phyloP scores from a whole-genome alignment of 2,797 vertebrate species.

The Gymnocypris eckloni region DNA sequence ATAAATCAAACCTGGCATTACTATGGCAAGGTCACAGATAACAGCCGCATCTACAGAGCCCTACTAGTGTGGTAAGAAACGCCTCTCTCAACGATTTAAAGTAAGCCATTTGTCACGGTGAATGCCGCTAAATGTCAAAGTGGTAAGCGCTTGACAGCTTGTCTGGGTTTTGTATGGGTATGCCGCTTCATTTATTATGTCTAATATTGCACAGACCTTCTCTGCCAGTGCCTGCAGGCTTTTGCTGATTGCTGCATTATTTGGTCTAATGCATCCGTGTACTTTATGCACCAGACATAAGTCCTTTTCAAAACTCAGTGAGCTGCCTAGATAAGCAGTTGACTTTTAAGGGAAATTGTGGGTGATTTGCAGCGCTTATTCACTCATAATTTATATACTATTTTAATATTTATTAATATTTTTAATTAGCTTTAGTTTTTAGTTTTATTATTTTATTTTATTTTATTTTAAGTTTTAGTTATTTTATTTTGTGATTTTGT shows the following conservation, averaged over 20 bases:
- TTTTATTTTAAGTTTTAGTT: not conserved
- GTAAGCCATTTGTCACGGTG: slow-evolving; percentile 7
- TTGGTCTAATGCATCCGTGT: slow-evolving; percentile 28
- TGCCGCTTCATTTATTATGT: slow-evolving; percentile 29
- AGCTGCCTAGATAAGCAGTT: not conserved
- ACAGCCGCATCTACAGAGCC: not conserved
- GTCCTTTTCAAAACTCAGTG: not conserved
- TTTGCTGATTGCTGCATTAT: slow-evolving; percentile 26
- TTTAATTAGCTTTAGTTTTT: not conserved
- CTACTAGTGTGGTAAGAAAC: slow-evolving; percentile 9
- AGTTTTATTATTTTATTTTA: not conserved
- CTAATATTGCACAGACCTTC: slow-evolving; percentile 15
- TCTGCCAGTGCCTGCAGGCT: not conserved
- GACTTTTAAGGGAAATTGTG: not conserved
- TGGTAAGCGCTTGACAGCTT: slow-evolving; percentile 23
- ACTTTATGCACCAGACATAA: slow-evolving; percentile 26
- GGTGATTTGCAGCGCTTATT: not conserved
- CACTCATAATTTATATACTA: not conserved
- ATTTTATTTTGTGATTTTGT: not conserved
- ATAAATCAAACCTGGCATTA: not conserved
- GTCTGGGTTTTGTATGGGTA: slow-evolving; percentile 12
- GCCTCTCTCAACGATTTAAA: not conserved
- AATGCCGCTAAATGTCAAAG: slow-evolving; percentile 35
- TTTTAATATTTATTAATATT: not conserved
- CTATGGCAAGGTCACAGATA: slow-evolving; percentile 25